Percentiles rank a stretch among this genome's conserved stretches.
Conservation (phyloP, 2,797 vertebrate genomes). For the Hozukius guyotensis region DNA sequence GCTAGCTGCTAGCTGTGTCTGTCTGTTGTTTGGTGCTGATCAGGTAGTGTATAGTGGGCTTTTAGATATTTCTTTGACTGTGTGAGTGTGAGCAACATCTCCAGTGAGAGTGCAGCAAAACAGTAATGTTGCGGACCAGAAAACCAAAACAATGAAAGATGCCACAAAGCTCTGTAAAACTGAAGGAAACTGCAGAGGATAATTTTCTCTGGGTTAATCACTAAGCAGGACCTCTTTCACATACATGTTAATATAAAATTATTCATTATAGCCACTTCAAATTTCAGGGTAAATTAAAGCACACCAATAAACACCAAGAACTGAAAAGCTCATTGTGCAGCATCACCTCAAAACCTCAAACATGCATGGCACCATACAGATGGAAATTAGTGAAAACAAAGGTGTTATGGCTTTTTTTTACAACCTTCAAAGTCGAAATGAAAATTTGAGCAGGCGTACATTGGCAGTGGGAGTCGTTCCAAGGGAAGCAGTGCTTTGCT, state of each 20-base stretch:
- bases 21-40: no score
- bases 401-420: conserved; percentile 20
- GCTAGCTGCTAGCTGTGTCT: neutral
- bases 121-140: neutral
- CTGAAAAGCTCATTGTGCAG: neutral
- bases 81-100: no score
- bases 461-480: conserved; percentile 44
- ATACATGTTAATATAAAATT: neutral
- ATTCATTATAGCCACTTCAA: neutral
- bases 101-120: neutral
- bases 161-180: neutral
- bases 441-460: conserved; percentile 34
- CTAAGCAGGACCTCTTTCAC: neutral
- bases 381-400: conserved; percentile 52
- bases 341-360: neutral
- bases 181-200: neutral
- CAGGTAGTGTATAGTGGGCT: neutral
- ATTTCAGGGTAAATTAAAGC: neutral
- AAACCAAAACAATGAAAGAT: neutral
- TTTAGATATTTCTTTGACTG: no score
- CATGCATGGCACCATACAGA: conserved; percentile 1
- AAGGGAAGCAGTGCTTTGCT: conserved; percentile 59
- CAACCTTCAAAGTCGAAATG: conserved; percentile 55
- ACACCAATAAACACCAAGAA: neutral
- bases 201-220: neutral